Conservation (phyloP, 1,140 invertebrate species). For the Drosophila bifasciata region DNA sequence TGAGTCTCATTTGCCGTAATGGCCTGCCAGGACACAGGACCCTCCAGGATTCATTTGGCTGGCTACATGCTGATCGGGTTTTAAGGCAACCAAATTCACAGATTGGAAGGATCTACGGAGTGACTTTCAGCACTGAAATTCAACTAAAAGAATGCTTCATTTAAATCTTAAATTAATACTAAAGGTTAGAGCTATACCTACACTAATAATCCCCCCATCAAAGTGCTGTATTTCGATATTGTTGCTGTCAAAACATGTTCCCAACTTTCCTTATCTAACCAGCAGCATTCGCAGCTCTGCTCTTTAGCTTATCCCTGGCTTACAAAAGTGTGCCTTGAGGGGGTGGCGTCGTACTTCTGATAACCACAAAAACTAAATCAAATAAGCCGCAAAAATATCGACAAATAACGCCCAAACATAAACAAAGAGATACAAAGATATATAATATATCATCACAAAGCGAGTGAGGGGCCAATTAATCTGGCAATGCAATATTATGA, state of each 20-base stretch:
- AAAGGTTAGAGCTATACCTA: too few relatives aligned
- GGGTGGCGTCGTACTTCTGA: not conserved
- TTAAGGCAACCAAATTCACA: not conserved
- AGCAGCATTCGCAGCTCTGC: not conserved
- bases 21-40: slow-evolving; percentile 31
- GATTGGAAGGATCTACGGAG: too few relatives aligned
- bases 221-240: not conserved
- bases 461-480: slow-evolving; percentile 56
- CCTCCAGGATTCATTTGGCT: slow-evolving; percentile 3
- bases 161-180: too few relatives aligned
- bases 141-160: too few relatives aligned
- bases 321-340: slow-evolving; percentile 13
- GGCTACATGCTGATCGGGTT: slow-evolving; percentile 31
- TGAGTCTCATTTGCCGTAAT: slow-evolving; percentile 44
- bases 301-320: slow-evolving; percentile 6
- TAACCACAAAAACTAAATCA: slow-evolving; percentile 41
- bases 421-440: not conserved
- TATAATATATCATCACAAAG: too few relatives aligned
- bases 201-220: too few relatives aligned
- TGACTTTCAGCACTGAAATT: too few relatives aligned
- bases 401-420: slow-evolving; percentile 6
- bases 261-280: not conserved
- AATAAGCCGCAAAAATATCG: slow-evolving; percentile 57
- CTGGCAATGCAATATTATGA: slow-evolving; percentile 71
- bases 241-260: not conserved